Evolutionary conservation across 2,888 invertebrate species (phyloP).

Genomic region (Poecilus cupreus): DNA sequence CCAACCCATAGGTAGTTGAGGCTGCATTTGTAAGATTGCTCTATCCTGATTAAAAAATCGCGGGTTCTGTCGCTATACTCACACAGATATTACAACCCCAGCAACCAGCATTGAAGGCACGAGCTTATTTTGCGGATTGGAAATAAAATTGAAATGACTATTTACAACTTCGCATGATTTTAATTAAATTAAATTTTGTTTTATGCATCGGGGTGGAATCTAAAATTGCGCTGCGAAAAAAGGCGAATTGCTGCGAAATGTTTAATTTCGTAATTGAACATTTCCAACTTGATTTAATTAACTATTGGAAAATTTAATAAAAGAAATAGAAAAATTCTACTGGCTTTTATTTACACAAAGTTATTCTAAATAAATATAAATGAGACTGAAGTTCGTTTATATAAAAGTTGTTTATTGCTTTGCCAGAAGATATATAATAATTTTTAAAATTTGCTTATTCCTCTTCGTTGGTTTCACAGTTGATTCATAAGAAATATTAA

Average conservation of each 20-base stretch:
- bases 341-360: slow-evolving; percentile 3
- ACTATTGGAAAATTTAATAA: slow-evolving; percentile 20
- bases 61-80: not conserved
- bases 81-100: not conserved
- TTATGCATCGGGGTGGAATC: not conserved
- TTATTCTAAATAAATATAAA: not conserved
- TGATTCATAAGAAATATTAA: no score
- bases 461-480: no score
- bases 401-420: not conserved
- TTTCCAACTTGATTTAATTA: slow-evolving; percentile 20
- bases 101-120: not conserved
- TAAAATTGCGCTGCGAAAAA: not conserved
- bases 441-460: no score
- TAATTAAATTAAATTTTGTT: slow-evolving; percentile 34
- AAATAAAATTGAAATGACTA: slow-evolving; percentile 16
- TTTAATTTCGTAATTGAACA: slow-evolving; percentile 11
- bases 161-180: slow-evolving; percentile 16
- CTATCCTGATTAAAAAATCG: slow-evolving; percentile 14
- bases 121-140: not conserved
- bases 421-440: not conserved
- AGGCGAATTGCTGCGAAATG: not conserved
- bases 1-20: not conserved
- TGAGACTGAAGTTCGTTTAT: not conserved
- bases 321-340: not conserved
- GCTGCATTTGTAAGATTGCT: slow-evolving; percentile 6